A percentile compares a stretch with the other conserved stretches of the same genome.
These are phyloP conservation scores for Toxonevra muliebris DNA, from an alignment of 2,888 invertebrate species.

Conservation along the genomic window DNA sequence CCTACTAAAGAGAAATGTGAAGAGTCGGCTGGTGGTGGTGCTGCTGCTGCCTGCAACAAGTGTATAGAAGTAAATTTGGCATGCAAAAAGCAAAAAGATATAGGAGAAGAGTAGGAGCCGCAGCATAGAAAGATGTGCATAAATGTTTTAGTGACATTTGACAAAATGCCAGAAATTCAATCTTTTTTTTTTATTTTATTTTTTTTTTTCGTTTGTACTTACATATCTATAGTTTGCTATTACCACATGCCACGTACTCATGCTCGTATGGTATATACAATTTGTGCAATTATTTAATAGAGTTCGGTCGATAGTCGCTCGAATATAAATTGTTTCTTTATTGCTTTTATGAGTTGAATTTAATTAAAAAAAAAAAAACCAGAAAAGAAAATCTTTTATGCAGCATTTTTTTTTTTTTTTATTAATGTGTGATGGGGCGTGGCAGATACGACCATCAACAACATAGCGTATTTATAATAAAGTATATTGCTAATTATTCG, in stretches of 20 bases:
- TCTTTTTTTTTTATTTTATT: too few relatives aligned
- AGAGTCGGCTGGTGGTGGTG: too few relatives aligned
- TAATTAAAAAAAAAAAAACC: too few relatives aligned
- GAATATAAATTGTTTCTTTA: too few relatives aligned
- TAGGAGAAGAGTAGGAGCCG: too few relatives aligned
- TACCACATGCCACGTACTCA: background rate
- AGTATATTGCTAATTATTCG: background rate
- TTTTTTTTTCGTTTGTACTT: too few relatives aligned
- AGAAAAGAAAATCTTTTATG: too few relatives aligned
- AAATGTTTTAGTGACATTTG: conserved; percentile 50
- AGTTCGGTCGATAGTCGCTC: background rate
- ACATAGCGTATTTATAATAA: conserved; percentile 10
- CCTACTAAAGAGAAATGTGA: background rate
- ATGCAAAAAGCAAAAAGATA: too few relatives aligned
- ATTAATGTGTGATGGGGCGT: background rate
- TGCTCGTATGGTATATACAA: too few relatives aligned
- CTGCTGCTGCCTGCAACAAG: too few relatives aligned
- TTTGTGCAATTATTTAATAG: conserved; percentile 5
- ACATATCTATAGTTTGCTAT: background rate
- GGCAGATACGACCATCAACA: conserved; percentile 8
- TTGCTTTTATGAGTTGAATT: background rate
- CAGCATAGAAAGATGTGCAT: too few relatives aligned
- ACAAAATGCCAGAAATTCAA: conserved; percentile 60
- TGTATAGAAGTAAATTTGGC: too few relatives aligned
- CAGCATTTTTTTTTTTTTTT: background rate